Conservation (phyloP, 2,888 invertebrate genomes). For the Oxycera nigricornis region DNA sequence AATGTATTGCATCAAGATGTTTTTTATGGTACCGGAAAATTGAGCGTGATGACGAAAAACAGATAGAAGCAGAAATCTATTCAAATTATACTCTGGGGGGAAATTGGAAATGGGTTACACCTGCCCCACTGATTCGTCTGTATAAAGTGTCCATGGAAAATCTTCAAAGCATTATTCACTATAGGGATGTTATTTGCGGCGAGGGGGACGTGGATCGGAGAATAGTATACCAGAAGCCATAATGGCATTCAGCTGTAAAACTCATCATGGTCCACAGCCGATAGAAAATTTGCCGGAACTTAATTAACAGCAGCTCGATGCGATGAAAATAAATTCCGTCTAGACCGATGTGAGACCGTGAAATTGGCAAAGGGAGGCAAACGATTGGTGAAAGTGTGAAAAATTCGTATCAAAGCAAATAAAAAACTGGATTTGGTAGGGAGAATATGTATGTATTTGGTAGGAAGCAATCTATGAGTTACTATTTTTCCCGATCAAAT, state of each 20-base stretch:
- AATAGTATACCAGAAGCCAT: slow-evolving; percentile 11
- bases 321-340: slow-evolving; percentile 34
- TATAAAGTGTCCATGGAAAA: slow-evolving; percentile 2
- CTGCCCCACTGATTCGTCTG: not conserved
- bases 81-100: not conserved
- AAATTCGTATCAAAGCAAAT: too few relatives aligned
- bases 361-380: slow-evolving; percentile 34
- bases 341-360: slow-evolving; percentile 40
- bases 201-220: not conserved
- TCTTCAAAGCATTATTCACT: slow-evolving; percentile 30
- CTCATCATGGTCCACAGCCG: slow-evolving; percentile 19
- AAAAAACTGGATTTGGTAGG: too few relatives aligned
- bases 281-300: slow-evolving; percentile 39
- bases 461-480: too few relatives aligned
- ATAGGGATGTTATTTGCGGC: not conserved
- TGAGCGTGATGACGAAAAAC: slow-evolving; percentile 33
- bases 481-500: too few relatives aligned
- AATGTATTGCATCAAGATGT: slow-evolving; percentile 16
- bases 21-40: slow-evolving; percentile 33
- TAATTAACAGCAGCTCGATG: slow-evolving; percentile 29
- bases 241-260: slow-evolving; percentile 28
- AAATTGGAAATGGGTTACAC: slow-evolving; percentile 34
- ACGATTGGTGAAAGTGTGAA: too few relatives aligned
- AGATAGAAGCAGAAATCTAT: slow-evolving; percentile 22
- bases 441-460: too few relatives aligned